Evolutionary conservation across 2,888 invertebrate species (phyloP).

Genomic region (Periphyllus acericola): DNA sequence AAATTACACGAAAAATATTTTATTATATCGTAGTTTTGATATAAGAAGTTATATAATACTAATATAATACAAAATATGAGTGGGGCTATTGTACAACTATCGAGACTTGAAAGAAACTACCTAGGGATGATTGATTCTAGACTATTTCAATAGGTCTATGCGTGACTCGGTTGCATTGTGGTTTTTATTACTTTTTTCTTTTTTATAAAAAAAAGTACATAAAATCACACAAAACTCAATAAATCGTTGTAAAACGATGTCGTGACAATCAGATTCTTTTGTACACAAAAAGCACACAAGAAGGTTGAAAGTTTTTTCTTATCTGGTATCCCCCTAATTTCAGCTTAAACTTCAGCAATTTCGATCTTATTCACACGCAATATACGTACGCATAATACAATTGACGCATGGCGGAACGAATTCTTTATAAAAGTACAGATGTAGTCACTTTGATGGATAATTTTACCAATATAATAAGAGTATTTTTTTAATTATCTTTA

Average conservation of each 20-base stretch:
- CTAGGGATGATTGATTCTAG: conserved; percentile 43
- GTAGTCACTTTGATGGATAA: neutral
- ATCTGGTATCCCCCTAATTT: conserved; percentile 51
- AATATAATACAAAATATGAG: conserved; percentile 42
- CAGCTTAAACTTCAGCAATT: conserved; percentile 50
- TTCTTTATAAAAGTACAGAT: conserved; percentile 8
- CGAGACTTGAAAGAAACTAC: conserved; percentile 9
- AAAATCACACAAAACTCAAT: conserved; percentile 42
- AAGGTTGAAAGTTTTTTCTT: conserved; percentile 59
- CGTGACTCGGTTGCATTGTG: conserved; percentile 44
- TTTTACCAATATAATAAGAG: neutral
- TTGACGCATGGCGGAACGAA: conserved; percentile 19
- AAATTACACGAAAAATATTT: neutral
- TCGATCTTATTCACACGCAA: conserved; percentile 57
- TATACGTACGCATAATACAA: conserved; percentile 31
- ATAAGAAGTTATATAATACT: conserved; percentile 46
- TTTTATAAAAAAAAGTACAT: conserved; percentile 16
- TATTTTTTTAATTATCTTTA: conserved; percentile 9
- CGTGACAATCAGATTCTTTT: conserved; percentile 61
- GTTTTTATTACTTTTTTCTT: conserved; percentile 25
- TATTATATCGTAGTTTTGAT: conserved; percentile 25
- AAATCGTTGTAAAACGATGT: conserved; percentile 59
- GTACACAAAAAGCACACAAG: conserved; percentile 36
- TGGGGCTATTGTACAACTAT: neutral
- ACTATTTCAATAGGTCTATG: conserved; percentile 59